A percentile compares a stretch with the other conserved stretches of the same genome.
Evolutionary conservation across 2,888 invertebrate species (phyloP).

Genomic region (Hyppa rectilinea): DNA sequence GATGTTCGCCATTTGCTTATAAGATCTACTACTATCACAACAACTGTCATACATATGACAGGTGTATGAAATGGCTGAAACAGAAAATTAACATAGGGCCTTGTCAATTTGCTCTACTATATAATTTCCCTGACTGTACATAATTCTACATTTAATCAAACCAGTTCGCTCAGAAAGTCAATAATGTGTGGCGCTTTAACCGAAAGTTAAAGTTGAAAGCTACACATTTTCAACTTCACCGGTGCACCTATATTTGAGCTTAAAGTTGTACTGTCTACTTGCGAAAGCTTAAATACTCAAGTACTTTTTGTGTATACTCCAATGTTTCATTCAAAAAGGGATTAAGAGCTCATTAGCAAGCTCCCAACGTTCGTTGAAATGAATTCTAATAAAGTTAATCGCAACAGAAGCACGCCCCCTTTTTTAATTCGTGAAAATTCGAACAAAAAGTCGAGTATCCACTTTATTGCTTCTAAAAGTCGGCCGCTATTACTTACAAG

Average conservation of each 20-base stretch:
- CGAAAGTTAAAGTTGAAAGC: conserved; percentile 41
- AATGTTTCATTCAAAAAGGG: conserved; percentile 68
- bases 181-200: conserved; percentile 37
- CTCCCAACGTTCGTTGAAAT: conserved; percentile 77
- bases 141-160: background rate
- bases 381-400: conserved; percentile 88
- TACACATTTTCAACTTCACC: conserved; percentile 49
- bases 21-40: no score
- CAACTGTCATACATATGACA: background rate
- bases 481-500: conserved; percentile 66
- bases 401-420: conserved; percentile 72
- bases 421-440: conserved; percentile 77
- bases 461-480: conserved; percentile 75
- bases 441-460: conserved; percentile 68
- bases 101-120: background rate
- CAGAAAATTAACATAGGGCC: background rate
- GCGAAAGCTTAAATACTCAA: conserved; percentile 31
- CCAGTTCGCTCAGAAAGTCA: conserved; percentile 40
- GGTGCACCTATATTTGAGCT: conserved; percentile 46
- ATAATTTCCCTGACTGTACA: background rate
- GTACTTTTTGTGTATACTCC: conserved; percentile 31
- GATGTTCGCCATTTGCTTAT: no score
- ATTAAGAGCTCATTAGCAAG: conserved; percentile 82
- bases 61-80: no score
- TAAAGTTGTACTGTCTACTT: conserved; percentile 36